Conservation (phyloP, 2,888 invertebrate genomes). For the Rhagonycha fulva region DNA sequence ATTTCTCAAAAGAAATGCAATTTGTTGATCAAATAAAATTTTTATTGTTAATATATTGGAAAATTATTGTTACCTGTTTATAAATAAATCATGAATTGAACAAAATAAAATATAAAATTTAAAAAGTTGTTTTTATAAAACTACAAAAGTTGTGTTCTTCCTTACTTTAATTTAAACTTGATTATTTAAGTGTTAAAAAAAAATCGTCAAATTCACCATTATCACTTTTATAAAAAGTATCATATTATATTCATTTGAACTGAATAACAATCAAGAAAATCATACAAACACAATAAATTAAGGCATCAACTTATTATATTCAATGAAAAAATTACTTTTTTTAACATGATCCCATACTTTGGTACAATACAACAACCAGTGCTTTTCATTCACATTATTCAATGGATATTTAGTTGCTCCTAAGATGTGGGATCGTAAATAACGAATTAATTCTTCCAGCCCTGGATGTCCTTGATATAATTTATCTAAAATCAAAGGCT, state of each 20-base stretch:
- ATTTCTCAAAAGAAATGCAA: neutral
- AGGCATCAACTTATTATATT: conserved; percentile 81
- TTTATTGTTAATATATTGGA: neutral
- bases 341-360: conserved; percentile 85
- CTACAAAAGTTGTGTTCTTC: too few relatives aligned
- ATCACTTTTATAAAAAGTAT: neutral
- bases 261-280: neutral
- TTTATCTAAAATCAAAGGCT: conserved; percentile 53
- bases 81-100: neutral
- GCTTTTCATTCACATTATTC: conserved; percentile 78
- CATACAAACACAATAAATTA: conserved; percentile 42
- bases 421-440: conserved; percentile 70
- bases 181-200: too few relatives aligned
- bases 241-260: too few relatives aligned
- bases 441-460: conserved; percentile 66
- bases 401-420: conserved; percentile 71
- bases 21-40: neutral
- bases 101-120: neutral
- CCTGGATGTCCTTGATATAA: conserved; percentile 65
- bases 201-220: too few relatives aligned
- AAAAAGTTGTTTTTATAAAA: too few relatives aligned
- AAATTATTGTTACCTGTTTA: neutral
- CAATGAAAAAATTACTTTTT: conserved; percentile 81
- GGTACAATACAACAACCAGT: conserved; percentile 82
- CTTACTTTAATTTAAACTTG: too few relatives aligned